Evolutionary conservation across 1,140 invertebrate genomes (phyloP), one percentile per base, ranked within the genome.

Genomic region (Zaprionus gabonicus): DNA sequence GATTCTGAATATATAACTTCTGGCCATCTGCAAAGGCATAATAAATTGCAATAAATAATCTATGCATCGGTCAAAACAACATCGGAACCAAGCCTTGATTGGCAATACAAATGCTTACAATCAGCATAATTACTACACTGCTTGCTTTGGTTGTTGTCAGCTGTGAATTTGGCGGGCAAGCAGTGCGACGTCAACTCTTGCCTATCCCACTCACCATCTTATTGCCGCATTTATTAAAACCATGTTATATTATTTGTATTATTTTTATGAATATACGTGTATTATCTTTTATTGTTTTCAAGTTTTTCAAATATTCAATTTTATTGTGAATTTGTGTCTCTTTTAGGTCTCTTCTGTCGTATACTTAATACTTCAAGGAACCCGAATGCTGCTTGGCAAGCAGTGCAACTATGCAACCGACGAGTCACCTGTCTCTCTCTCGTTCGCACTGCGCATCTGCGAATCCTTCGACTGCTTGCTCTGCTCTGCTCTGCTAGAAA

Each of bases 361-460:
- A 46, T 46, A 46, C 41, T 9, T 46, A 46, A 46, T 46, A 7
- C 17, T 23, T 23, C 23, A n/a, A 9, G 5, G 7, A 46, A 17
- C 15, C 2, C 2, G 15, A 46, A 17, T n/a, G 4, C 15, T 17
- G 41, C n/a, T 46, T 46, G 41, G 41, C 41, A 46, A 46, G 41
- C 41, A 46, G 41, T 46, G 41, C 41, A 17, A 46, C 13, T 10
- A 10, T 34, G 31, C 31, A 15, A 17, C 41, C 41, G 41, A 46
- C 36, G 13, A 46, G 41, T 17, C 41, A n/a, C 6, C 7, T 31
- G 0, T 25, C 36, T 2, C 25, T 15, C 23, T 64, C 60, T 27
- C 51, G 28, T 25, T n/a, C 20, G 15, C 13, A 59, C 15, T 77
- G 82, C 82, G 79, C 82, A 86, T 49, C 46, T 34, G 76, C 82